Evolutionary conservation across 2,888 invertebrate genomes (phyloP).

Genomic region (Thelaira solivaga): DNA sequence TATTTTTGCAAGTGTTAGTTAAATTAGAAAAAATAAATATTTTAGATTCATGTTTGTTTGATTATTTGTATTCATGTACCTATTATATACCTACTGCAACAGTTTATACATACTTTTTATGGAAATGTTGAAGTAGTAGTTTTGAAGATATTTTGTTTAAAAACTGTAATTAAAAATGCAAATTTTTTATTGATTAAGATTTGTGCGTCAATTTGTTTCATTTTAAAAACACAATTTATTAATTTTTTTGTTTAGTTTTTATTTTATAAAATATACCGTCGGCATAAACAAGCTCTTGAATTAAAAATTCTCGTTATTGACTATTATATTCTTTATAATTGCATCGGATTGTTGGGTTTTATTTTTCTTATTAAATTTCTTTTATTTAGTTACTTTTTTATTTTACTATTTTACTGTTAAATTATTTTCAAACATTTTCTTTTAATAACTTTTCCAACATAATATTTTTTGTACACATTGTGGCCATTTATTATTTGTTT

Average conservation of each 20-base stretch:
- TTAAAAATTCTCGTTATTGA: neutral
- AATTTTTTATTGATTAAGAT: slow-evolving; percentile 1
- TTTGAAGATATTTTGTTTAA: slow-evolving; percentile 19
- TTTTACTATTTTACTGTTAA: neutral
- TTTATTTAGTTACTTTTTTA: no score
- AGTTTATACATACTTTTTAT: slow-evolving; percentile 29
- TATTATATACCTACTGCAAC: no score
- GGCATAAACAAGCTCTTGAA: slow-evolving; percentile 1
- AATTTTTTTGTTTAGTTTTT: neutral
- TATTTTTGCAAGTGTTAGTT: no score
- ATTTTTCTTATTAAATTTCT: no score
- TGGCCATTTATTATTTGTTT: neutral
- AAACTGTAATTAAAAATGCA: slow-evolving; percentile 24
- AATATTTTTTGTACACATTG: no score
- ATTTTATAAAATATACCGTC: slow-evolving; percentile 14
- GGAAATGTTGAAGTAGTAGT: slow-evolving; percentile 48
- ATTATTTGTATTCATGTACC: no score
- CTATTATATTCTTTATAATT: slow-evolving; percentile 1
- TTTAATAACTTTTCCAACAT: neutral
- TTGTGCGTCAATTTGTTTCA: neutral
- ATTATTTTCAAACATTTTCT: neutral
- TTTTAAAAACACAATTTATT: neutral
- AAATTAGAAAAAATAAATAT: no score
- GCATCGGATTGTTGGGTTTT: neutral
- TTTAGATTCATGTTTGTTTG: no score